A percentile compares a stretch with the other conserved stretches of the same genome.
Conservation (phyloP, 2,888 invertebrate genomes). For the Sphinx pinastri region DNA sequence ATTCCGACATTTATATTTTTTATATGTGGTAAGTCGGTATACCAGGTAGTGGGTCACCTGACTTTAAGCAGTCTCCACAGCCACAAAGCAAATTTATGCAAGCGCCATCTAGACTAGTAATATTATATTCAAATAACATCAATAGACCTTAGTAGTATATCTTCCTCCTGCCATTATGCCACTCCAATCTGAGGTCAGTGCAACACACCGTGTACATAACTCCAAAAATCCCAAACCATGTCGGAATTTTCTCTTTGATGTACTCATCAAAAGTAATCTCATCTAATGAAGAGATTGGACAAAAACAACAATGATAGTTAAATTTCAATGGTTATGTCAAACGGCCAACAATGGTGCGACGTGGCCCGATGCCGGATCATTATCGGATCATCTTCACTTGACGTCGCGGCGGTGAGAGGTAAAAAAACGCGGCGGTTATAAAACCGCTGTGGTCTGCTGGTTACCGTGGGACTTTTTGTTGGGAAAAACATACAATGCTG, state of each 20-base stretch:
- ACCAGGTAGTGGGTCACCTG: too few relatives aligned
- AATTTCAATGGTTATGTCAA: constrained; percentile 28
- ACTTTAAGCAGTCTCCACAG: too few relatives aligned
- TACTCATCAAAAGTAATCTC: background rate
- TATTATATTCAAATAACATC: too few relatives aligned
- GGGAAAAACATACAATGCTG: background rate
- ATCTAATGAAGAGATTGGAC: background rate
- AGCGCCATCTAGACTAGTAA: too few relatives aligned
- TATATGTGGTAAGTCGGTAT: too few relatives aligned
- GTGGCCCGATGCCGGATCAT: constrained; percentile 34
- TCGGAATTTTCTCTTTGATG: background rate
- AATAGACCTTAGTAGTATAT: too few relatives aligned
- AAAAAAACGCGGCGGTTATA: constrained; percentile 38
- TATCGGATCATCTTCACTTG: constrained; percentile 27
- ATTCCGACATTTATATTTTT: too few relatives aligned
- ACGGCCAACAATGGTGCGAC: constrained; percentile 27
- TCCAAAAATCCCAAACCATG: too few relatives aligned
- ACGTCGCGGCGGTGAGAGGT: constrained; percentile 41
- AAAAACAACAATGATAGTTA: constrained; percentile 17
- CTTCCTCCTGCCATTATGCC: too few relatives aligned
- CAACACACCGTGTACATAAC: too few relatives aligned
- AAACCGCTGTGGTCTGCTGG: background rate
- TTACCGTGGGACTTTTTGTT: background rate
- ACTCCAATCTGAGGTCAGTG: too few relatives aligned
- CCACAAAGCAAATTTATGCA: too few relatives aligned